These are phyloP conservation scores for Acanthopleura granulata DNA, from an alignment of 2,888 invertebrate genomes.

Conservation along the genomic window DNA sequence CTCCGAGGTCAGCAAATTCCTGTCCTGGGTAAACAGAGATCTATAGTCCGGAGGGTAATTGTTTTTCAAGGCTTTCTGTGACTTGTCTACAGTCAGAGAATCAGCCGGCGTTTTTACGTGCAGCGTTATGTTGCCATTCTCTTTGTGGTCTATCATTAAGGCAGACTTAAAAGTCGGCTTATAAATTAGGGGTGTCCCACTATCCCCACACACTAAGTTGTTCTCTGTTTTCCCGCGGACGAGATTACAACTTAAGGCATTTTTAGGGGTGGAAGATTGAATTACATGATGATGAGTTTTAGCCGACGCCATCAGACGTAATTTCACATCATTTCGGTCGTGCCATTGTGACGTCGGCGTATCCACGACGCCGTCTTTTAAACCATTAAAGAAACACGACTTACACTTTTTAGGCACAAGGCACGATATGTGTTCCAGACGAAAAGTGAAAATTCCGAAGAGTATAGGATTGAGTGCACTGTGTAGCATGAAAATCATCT, in stretches of 20 bases:
- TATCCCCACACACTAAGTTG: neutral
- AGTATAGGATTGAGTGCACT: constrained; percentile 70
- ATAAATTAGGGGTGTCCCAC: neutral
- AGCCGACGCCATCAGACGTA: neutral
- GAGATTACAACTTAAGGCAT: neutral
- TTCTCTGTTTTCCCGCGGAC: neutral
- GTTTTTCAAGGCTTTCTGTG: no score
- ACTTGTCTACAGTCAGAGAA: no score
- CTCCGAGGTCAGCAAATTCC: neutral
- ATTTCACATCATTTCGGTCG: neutral
- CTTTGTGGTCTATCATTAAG: neutral
- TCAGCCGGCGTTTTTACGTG: neutral
- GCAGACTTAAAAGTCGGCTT: neutral
- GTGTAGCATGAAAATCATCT: constrained; percentile 64
- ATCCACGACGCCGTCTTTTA: neutral
- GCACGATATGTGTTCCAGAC: neutral
- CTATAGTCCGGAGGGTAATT: no score
- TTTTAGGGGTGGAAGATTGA: neutral
- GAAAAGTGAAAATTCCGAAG: constrained; percentile 67
- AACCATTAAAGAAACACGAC: neutral
- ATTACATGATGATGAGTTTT: neutral
- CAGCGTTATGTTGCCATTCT: neutral
- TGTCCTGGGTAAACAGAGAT: neutral
- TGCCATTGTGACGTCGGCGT: neutral
- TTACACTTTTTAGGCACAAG: neutral